Conservation (phyloP, 2,113 vertebrate genomes). For the Typhlomys cinereus region DNA sequence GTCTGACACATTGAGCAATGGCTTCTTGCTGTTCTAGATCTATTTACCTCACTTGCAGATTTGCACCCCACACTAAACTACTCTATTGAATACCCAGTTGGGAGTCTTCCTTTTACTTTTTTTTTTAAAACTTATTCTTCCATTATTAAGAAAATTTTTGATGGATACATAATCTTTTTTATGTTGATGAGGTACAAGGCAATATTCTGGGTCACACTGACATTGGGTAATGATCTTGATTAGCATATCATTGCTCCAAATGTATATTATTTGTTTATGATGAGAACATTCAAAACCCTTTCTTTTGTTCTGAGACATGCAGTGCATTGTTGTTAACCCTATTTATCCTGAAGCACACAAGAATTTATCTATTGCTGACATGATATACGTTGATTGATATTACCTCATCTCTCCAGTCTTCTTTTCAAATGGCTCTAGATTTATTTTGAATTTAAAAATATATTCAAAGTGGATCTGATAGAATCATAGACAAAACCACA, state of each 20-base stretch:
- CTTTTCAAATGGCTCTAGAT: background rate
- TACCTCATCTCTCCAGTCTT: background rate
- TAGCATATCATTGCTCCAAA: background rate
- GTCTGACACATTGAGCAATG: accelerated
- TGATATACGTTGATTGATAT: background rate
- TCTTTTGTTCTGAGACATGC: background rate
- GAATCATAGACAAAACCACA: background rate
- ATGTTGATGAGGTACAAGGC: background rate
- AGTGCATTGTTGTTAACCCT: background rate
- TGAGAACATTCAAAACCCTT: background rate
- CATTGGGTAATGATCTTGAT: background rate
- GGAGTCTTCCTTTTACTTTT: background rate
- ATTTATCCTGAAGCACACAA: background rate
- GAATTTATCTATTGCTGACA: background rate
- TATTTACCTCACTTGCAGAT: background rate
- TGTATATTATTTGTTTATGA: background rate
- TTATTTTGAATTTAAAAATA: background rate
- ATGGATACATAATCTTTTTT: background rate
- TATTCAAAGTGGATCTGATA: background rate
- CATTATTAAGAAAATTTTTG: background rate
- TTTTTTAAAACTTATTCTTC: background rate
- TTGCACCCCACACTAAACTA: background rate
- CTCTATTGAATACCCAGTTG: background rate
- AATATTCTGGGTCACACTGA: background rate
- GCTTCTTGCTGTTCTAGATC: background rate